Conservation (phyloP, 2,888 invertebrate species). For the Cantharis rufa region DNA sequence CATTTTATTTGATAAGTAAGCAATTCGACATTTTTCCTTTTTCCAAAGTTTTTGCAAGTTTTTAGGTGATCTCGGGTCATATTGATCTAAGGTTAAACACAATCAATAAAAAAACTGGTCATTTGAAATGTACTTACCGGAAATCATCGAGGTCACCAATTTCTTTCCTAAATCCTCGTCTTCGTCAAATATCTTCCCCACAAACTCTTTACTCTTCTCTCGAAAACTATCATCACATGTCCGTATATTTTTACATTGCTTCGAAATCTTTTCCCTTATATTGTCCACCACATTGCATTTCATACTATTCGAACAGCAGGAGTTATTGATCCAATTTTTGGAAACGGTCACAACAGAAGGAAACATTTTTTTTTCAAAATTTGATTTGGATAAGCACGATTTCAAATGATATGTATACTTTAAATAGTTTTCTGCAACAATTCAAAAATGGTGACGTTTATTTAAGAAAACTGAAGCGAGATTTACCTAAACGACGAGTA, state of each 20-base stretch:
- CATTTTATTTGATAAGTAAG: conserved; percentile 7
- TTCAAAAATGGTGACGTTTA: not conserved
- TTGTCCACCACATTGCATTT: conserved; percentile 14
- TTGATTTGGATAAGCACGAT: conserved; percentile 27
- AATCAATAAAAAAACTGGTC: not conserved
- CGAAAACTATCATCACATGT: not conserved
- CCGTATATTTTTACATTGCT: conserved; percentile 4
- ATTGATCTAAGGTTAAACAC: conserved; percentile 31
- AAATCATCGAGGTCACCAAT: not conserved
- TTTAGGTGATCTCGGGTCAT: conserved; percentile 61
- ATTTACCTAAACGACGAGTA: conserved; percentile 40
- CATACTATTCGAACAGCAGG: conserved; percentile 17
- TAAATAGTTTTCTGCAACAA: conserved; percentile 35
- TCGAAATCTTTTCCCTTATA: conserved; percentile 3
- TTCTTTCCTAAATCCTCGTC: not conserved
- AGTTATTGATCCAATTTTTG: conserved; percentile 33
- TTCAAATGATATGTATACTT: conserved; percentile 36
- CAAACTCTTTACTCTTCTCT: not conserved
- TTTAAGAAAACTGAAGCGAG: not conserved
- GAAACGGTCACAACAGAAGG: conserved; percentile 28
- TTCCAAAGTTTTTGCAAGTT: conserved; percentile 51
- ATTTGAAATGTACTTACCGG: not conserved
- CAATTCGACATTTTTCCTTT: conserved; percentile 41
- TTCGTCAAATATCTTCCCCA: not conserved
- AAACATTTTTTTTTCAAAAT: conserved; percentile 9